A percentile compares a stretch with the other conserved stretches of the same genome.
These are phyloP conservation scores for Manacus vitellinus DNA, from an alignment of 2,113 vertebrate species.

Conservation along the genomic window DNA sequence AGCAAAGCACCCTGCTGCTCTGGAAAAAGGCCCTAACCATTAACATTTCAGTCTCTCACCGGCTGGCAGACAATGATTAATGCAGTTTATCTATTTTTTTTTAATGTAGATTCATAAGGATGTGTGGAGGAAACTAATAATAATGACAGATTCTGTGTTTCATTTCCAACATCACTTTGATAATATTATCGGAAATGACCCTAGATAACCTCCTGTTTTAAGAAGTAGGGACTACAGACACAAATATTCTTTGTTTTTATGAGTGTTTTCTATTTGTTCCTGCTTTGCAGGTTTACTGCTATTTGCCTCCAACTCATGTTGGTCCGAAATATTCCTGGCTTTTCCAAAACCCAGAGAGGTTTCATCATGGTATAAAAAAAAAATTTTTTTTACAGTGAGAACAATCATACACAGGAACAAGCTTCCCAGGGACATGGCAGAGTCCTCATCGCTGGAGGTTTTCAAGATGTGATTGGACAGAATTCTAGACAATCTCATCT, in stretches of 20 bases:
- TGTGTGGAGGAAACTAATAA: neutral
- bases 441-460: neutral
- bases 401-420: neutral
- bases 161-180: neutral
- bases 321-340: neutral
- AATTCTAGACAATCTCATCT: neutral
- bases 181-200: neutral
- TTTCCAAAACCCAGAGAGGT: neutral
- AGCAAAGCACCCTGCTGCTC: no score
- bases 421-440: rapidly evolving
- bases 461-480: neutral
- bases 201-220: neutral
- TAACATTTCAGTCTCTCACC: no score
- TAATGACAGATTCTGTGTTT: neutral
- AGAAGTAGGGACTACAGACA: neutral
- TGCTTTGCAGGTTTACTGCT: neutral
- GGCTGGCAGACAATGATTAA: neutral
- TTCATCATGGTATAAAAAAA: neutral
- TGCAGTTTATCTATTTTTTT: neutral
- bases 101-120: neutral
- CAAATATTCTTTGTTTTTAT: neutral
- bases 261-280: neutral
- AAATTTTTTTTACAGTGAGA: neutral
- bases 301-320: neutral
- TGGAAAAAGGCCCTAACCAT: no score